Percentiles rank a stretch among this genome's conserved stretches.
phyloP scores from a whole-genome alignment of 2,888 invertebrate genomes.

The Lordiphosa andalusiaca region DNA sequence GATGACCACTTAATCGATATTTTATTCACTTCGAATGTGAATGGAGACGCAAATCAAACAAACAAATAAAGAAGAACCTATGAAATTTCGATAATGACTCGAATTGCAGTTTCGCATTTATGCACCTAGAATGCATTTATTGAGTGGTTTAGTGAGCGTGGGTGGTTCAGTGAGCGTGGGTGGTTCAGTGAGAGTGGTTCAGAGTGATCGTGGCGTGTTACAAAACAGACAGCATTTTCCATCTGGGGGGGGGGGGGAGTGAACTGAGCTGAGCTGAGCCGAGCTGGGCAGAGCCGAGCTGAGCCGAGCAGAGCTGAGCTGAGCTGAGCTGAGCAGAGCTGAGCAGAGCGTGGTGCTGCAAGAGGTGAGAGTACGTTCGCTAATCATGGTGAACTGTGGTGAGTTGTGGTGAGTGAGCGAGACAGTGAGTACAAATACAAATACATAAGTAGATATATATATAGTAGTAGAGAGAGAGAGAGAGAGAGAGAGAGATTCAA shows the following conservation, averaged over 20 bases:
- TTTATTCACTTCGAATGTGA: slow-evolving; percentile 73
- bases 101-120: slow-evolving; percentile 34
- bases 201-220: slow-evolving; percentile 48
- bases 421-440: slow-evolving; percentile 53
- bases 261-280: too few species aligned
- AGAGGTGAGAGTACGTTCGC: slow-evolving; percentile 21
- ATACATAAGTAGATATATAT: slow-evolving; percentile 44
- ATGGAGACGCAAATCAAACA: slow-evolving; percentile 20
- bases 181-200: slow-evolving; percentile 32
- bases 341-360: slow-evolving; percentile 18
- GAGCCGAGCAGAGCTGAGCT: too few species aligned
- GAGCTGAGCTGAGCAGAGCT: neutral
- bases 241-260: slow-evolving; percentile 18
- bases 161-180: slow-evolving; percentile 39
- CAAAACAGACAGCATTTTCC: slow-evolving; percentile 36
- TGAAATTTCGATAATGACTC: slow-evolving; percentile 79
- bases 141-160: slow-evolving; percentile 38
- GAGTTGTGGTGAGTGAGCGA: slow-evolving; percentile 27
- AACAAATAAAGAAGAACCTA: slow-evolving; percentile 52
- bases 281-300: slow-evolving; percentile 30
- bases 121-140: slow-evolving; percentile 24
- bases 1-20: slow-evolving; percentile 81
- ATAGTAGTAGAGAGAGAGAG: slow-evolving; percentile 16
- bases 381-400: slow-evolving; percentile 6
- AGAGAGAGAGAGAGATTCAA: slow-evolving; percentile 1